phyloP scores from a whole-genome alignment of 2,797 vertebrate genomes.

The Telmatherina bonti region DNA sequence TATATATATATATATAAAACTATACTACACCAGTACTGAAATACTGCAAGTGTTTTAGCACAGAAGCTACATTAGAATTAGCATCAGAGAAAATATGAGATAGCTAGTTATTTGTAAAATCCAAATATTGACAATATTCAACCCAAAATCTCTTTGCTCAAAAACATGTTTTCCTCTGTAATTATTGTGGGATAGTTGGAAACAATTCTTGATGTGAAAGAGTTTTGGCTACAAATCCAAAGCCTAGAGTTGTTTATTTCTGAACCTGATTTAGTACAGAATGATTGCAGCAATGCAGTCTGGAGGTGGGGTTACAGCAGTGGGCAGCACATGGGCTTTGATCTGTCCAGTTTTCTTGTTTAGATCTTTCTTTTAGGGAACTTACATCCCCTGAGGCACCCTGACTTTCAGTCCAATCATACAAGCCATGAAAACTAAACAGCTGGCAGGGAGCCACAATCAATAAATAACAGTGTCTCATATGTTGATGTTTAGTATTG shows the following conservation, averaged over 20 bases:
- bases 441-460: constrained; percentile 34
- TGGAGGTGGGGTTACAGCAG: constrained; percentile 70
- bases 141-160: constrained; percentile 25
- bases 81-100: not conserved
- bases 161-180: constrained; percentile 35
- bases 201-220: constrained; percentile 42
- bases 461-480: not conserved
- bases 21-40: constrained; percentile 22
- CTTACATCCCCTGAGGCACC: constrained; percentile 50
- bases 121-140: constrained; percentile 21
- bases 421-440: constrained; percentile 29
- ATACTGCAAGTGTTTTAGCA: constrained; percentile 12
- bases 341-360: constrained; percentile 64
- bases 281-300: constrained; percentile 68
- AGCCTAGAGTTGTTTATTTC: constrained; percentile 76
- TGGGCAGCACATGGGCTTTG: constrained; percentile 60
- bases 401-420: constrained; percentile 39
- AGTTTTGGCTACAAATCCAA: constrained; percentile 62
- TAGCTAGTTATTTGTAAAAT: not conserved
- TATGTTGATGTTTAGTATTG: constrained; percentile 17
- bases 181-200: constrained; percentile 58
- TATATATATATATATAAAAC: too few relatives aligned
- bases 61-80: not conserved
- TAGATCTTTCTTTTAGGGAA: constrained; percentile 65
- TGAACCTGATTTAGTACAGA: constrained; percentile 72